These are phyloP conservation scores for Phthorimaea operculella DNA, from an alignment of 1,140 invertebrate species.

Conservation along the genomic window DNA sequence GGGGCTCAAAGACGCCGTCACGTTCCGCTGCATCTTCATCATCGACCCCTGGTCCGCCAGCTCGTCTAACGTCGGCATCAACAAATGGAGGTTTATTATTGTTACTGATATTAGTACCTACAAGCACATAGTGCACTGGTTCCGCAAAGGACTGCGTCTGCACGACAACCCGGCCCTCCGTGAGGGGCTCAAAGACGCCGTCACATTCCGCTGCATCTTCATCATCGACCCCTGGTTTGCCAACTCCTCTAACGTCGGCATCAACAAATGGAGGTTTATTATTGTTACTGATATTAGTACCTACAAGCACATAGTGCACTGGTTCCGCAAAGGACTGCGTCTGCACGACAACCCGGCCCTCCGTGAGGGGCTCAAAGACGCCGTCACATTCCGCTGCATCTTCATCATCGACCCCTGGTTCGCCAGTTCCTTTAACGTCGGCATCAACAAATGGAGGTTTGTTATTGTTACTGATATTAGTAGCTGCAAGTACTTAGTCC, in stretches of 20 bases:
- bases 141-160: slow-evolving; percentile 85
- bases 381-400: slow-evolving; percentile 84
- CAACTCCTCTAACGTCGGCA: slow-evolving; percentile 87
- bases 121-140: slow-evolving; percentile 91
- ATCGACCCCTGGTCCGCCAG: slow-evolving; percentile 93
- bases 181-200: slow-evolving; percentile 76
- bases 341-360: slow-evolving; percentile 90
- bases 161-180: slow-evolving; percentile 88
- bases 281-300: too few species aligned
- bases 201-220: slow-evolving; percentile 87
- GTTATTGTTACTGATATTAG: too few species aligned
- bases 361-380: slow-evolving; percentile 74
- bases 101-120: too few species aligned
- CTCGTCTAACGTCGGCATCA: slow-evolving; percentile 88
- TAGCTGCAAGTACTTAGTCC: slow-evolving; percentile 86
- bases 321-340: slow-evolving; percentile 89
- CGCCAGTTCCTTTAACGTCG: slow-evolving; percentile 88
- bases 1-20: slow-evolving; percentile 75
- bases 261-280: slow-evolving; percentile 93
- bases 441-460: slow-evolving; percentile 94
- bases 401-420: slow-evolving; percentile 94
- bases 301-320: slow-evolving; percentile 88
- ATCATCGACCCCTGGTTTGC: slow-evolving; percentile 93
- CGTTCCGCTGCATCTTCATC: slow-evolving; percentile 88
- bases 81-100: slow-evolving; percentile 93